phyloP scores from a whole-genome alignment of 2,797 vertebrate species.

The Enteromius mattozi region DNA sequence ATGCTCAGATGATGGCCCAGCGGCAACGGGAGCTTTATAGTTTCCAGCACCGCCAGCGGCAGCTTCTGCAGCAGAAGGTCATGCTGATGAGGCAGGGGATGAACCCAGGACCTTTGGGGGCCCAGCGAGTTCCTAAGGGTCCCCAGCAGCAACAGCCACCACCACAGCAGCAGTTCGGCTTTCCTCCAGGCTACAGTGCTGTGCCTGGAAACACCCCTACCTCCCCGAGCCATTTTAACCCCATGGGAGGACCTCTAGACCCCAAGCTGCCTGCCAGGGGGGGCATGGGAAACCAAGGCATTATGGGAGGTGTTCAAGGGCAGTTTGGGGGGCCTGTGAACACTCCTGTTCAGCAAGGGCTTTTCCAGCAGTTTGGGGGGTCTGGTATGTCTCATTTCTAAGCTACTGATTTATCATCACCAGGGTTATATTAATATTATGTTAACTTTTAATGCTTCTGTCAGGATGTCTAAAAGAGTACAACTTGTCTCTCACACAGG shows the following conservation, averaged over 20 bases:
- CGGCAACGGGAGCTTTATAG: constrained; percentile 93
- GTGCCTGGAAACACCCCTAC: constrained; percentile 83
- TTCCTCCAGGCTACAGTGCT: constrained; percentile 84
- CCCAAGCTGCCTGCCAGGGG: constrained; percentile 78
- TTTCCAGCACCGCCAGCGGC: constrained; percentile 92
- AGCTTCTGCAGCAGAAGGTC: constrained; percentile 93
- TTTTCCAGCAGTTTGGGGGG: constrained; percentile 90
- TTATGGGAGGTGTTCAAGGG: constrained; percentile 83
- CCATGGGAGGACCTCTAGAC: constrained; percentile 77
- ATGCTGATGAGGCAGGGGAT: constrained; percentile 91
- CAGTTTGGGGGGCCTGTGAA: constrained; percentile 83
- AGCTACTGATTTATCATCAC: neutral
- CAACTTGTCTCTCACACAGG: constrained; percentile 71
- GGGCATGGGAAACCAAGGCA: constrained; percentile 81
- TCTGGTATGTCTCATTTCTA: constrained; percentile 77
- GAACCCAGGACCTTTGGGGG: constrained; percentile 76
- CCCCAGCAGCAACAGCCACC: constrained; percentile 61
- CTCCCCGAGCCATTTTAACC: constrained; percentile 87
- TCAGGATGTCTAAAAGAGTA: neutral
- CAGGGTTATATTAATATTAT: neutral
- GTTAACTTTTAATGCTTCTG: neutral
- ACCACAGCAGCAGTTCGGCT: constrained; percentile 84
- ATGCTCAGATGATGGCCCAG: constrained; percentile 95
- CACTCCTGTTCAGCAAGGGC: constrained; percentile 85
- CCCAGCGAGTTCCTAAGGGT: constrained; percentile 71